Conservation (phyloP, 2,113 vertebrate species). For the Hoplias malabaricus region DNA sequence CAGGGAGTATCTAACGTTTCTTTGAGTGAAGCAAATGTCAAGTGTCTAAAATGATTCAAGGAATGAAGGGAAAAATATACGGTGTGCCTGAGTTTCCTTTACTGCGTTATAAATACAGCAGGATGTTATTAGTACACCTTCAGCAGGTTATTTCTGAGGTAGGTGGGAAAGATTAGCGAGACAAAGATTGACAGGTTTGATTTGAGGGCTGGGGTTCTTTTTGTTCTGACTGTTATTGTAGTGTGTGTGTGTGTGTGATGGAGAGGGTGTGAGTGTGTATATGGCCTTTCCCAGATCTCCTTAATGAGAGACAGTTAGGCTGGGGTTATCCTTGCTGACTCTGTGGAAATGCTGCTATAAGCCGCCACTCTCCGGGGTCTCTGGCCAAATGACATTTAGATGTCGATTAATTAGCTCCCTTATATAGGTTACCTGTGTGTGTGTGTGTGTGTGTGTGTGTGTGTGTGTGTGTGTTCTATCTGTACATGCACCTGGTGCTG, state of each 20-base stretch:
- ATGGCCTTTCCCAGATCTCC: slow-evolving; percentile 13
- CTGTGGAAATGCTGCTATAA: slow-evolving; percentile 53
- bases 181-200: not conserved
- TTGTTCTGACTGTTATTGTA: not conserved
- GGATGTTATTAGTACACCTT: slow-evolving; percentile 8
- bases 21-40: not conserved
- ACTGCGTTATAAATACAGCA: not conserved
- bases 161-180: not conserved
- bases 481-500: slow-evolving; percentile 3
- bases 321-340: slow-evolving; percentile 20
- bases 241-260: slow-evolving; percentile 8
- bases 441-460: not conserved
- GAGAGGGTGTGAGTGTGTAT: not conserved
- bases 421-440: slow-evolving; percentile 33
- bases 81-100: not conserved
- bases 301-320: slow-evolving; percentile 32
- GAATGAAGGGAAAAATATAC: not conserved
- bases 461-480: slow-evolving; percentile 50
- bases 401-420: slow-evolving; percentile 63
- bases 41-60: not conserved
- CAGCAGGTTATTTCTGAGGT: not conserved
- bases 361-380: slow-evolving; percentile 55
- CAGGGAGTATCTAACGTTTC: not conserved
- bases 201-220: slow-evolving; percentile 8
- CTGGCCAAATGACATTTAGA: slow-evolving; percentile 71